Evolutionary conservation across 2,888 invertebrate species (phyloP), one percentile per base, ranked within the genome.

Genomic region (Papilio elwesi): DNA sequence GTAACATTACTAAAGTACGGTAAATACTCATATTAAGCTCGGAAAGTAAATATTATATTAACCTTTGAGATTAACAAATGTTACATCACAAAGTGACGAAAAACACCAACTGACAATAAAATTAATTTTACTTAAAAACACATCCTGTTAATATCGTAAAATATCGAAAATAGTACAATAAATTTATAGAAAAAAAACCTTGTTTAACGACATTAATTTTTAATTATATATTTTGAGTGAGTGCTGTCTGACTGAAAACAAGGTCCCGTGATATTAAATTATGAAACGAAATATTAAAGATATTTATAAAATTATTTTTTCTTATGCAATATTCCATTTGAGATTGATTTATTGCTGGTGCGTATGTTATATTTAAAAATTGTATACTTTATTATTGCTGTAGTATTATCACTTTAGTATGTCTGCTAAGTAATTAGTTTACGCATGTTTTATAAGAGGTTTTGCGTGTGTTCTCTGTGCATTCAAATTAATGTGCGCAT

Each of bases 231-330:
- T 48, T 48, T 48, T 48, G 11, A 48, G 11, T 48, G 47, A 48
- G 6, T 11, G 6, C 1, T 2, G 26, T 26, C 1, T 26, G 26
- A 26, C 1, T 2, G 26, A 3, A 16, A 0, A 55, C 6, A 55
- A 55, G 1, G 2, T 55, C 16, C 26, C 38, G 36, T 57, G 57
- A 12, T 57, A 57, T 57, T 57, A 26, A 26, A 26, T 12, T 55
- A 36, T 36, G 11, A 43, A 38, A 43, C n/a, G 6, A 62, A 7
- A 26, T 26, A 26, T 26, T 26, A 62, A 62, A 87, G 13, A 78
- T 85, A 80, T 86, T 83, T 82, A 80, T 84, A 15, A 16, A n/a
- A 38, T 66, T 66, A 7, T 64, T 43, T 49, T 65, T 57, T 47
- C 43, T 26, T 53, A 65, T 11, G 43, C 43, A 64, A 53, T 67